phyloP scores from a whole-genome alignment of 2,888 invertebrate genomes.

The Rhamphomyia laevipes region DNA sequence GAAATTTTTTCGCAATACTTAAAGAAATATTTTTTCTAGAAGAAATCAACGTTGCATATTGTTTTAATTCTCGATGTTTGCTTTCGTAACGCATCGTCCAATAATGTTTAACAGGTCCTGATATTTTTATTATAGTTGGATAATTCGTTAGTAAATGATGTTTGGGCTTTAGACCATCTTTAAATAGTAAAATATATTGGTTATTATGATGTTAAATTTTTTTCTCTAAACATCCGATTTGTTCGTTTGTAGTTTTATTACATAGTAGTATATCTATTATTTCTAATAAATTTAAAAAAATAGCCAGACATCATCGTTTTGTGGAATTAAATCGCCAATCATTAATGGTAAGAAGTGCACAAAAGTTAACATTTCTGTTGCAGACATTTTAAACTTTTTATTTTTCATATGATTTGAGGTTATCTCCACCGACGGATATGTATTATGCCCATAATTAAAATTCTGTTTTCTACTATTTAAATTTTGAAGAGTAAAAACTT shows the following conservation, averaged over 20 bases:
- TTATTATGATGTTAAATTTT: slow-evolving; percentile 7
- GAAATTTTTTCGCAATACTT: no score
- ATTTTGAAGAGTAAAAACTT: slow-evolving; percentile 4
- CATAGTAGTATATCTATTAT: slow-evolving; percentile 10
- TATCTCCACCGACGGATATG: slow-evolving; percentile 6
- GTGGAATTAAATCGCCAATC: slow-evolving; percentile 13
- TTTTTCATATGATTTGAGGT: slow-evolving; percentile 8
- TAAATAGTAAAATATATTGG: slow-evolving; percentile 8
- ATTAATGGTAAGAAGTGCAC: slow-evolving; percentile 12
- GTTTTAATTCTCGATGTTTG: no score
- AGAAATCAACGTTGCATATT: no score
- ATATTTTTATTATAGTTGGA: slow-evolving; percentile 9
- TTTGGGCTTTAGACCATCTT: slow-evolving; percentile 12
- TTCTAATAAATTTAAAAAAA: slow-evolving; percentile 10
- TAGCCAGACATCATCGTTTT: slow-evolving; percentile 13
- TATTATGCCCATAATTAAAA: slow-evolving; percentile 6
- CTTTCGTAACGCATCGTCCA: no score
- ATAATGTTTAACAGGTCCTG: no score
- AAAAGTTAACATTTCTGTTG: slow-evolving; percentile 13
- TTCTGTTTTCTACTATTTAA: slow-evolving; percentile 6
- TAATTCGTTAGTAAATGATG: slow-evolving; percentile 12
- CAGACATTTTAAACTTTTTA: slow-evolving; percentile 11
- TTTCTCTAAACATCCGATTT: slow-evolving; percentile 6
- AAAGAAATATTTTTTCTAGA: no score
- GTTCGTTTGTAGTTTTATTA: slow-evolving; percentile 5